A percentile compares a stretch with the other conserved stretches of the same genome.
phyloP scores from a whole-genome alignment of 2,113 vertebrate genomes.

The Toxotes jaculatrix region DNA sequence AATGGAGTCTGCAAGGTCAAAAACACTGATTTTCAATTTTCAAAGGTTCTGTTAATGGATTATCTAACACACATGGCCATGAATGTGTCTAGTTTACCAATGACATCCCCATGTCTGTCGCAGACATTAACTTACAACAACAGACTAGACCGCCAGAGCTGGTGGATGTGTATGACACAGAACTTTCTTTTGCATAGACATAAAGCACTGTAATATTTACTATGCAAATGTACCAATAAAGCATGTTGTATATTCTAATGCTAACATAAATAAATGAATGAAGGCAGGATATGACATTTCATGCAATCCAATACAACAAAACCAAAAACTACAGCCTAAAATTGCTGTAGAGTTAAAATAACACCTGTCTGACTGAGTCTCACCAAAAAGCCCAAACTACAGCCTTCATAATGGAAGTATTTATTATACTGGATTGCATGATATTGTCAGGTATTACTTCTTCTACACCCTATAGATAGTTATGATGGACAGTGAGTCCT shows the following conservation, averaged over 20 bases:
- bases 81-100: not conserved
- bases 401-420: conserved; percentile 10
- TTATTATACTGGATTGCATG: conserved; percentile 2
- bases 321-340: not conserved
- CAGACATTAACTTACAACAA: not conserved
- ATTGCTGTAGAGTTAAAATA: not conserved
- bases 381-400: not conserved
- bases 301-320: conserved; percentile 10
- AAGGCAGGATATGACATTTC: not conserved
- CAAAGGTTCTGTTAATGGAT: conserved; percentile 8
- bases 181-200: conserved; percentile 48
- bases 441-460: not conserved
- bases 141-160: not conserved
- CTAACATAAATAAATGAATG: not conserved
- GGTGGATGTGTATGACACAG: not conserved
- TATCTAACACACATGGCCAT: not conserved
- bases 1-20: conserved; percentile 36
- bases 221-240: conserved; percentile 13
- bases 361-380: conserved; percentile 14
- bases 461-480: not conserved
- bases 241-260: not conserved
- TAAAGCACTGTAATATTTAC: conserved; percentile 25
- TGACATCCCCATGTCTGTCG: not conserved
- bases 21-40: conserved; percentile 69
- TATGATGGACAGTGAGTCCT: not conserved